Evolutionary conservation across 2,888 invertebrate species (phyloP).

Genomic region (Clitarchus hookeri): DNA sequence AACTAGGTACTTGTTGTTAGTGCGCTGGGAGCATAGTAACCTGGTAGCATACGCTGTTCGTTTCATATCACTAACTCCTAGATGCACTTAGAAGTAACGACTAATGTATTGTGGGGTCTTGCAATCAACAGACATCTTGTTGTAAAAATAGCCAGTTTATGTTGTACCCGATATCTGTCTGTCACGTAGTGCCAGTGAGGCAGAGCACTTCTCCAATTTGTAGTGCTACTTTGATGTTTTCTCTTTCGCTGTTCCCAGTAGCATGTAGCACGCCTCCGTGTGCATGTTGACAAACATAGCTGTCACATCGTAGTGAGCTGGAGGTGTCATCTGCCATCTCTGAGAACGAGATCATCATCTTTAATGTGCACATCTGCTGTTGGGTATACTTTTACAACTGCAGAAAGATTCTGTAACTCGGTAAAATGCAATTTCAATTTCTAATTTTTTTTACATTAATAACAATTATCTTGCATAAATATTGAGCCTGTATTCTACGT

Average conservation of each 20-base stretch:
- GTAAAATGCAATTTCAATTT: neutral
- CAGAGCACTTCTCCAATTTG: too few relatives aligned
- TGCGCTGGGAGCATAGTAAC: neutral
- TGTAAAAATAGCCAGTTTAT: neutral
- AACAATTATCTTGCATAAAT: neutral
- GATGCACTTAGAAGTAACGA: neutral
- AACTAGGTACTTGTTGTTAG: neutral
- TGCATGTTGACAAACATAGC: too few relatives aligned
- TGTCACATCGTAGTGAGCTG: neutral
- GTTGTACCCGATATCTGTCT: neutral
- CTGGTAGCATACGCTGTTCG: neutral
- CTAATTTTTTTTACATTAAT: neutral
- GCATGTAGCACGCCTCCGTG: neutral
- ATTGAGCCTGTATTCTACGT: neutral
- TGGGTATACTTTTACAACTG: too few relatives aligned
- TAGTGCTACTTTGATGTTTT: neutral
- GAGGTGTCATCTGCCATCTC: neutral
- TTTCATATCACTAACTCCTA: constrained; percentile 7
- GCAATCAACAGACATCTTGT: neutral
- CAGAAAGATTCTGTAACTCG: too few relatives aligned
- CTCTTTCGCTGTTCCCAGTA: neutral
- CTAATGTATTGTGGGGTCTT: neutral
- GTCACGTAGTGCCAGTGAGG: neutral
- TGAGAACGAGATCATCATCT: too few relatives aligned
- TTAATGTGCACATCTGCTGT: too few relatives aligned